Evolutionary conservation across 2,113 vertebrate species (phyloP).

Genomic region (Forbesichthys papilliferus): DNA sequence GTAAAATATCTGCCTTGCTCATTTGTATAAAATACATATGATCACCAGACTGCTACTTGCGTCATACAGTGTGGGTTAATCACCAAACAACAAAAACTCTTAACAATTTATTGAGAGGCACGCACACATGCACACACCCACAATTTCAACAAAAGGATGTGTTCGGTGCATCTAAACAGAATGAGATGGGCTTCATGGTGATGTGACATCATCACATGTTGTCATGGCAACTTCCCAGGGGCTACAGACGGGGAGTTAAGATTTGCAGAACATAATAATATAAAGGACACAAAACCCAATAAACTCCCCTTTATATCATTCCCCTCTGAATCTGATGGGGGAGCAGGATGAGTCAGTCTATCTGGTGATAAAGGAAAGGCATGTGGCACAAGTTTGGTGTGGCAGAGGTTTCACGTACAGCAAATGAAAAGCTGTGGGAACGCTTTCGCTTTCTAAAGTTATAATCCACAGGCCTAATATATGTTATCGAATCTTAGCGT

Average conservation of each 20-base stretch:
- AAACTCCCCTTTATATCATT: not conserved
- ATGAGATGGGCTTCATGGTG: not conserved
- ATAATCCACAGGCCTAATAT: too few species aligned
- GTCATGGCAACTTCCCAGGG: not conserved
- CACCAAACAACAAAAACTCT: too few species aligned
- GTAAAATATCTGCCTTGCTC: too few species aligned
- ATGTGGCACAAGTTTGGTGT: not conserved
- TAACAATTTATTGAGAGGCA: too few species aligned
- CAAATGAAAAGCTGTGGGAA: too few species aligned
- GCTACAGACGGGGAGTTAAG: not conserved
- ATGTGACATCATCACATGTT: slow-evolving; percentile 1
- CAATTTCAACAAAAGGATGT: too few species aligned
- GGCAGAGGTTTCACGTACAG: not conserved
- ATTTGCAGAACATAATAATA: slow-evolving; percentile 1
- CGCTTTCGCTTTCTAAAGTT: too few species aligned
- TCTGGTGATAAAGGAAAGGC: not conserved
- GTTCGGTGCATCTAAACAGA: not conserved
- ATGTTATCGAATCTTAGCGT: too few species aligned
- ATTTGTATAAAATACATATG: too few species aligned
- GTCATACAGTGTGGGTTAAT: too few species aligned
- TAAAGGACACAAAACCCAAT: slow-evolving; percentile 1
- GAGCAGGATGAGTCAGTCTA: not conserved
- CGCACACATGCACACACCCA: too few species aligned
- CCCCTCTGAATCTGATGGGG: not conserved
- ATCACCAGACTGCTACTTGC: too few species aligned